phyloP scores from a whole-genome alignment of 2,888 invertebrate genomes.

The Gymnosoma rotundatum region DNA sequence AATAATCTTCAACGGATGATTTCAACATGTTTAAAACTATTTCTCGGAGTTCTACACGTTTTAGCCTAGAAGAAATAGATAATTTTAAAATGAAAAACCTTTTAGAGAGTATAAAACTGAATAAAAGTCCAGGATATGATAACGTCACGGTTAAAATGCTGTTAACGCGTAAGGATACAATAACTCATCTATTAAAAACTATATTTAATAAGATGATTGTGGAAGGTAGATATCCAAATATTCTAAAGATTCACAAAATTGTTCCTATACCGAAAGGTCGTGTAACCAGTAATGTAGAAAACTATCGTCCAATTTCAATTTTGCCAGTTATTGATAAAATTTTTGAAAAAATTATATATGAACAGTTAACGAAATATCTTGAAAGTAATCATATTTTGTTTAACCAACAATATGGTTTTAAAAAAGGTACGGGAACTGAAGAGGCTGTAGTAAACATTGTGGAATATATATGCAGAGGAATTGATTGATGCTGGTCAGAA shows the following conservation, averaged over 20 bases:
- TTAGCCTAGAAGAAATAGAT: neutral
- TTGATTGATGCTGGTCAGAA: constrained; percentile 1
- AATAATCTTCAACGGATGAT: neutral
- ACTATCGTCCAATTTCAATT: constrained; percentile 4
- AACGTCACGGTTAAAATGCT: constrained; percentile 21
- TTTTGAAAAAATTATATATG: constrained; percentile 22
- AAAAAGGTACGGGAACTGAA: constrained; percentile 32
- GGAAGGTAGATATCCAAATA: neutral
- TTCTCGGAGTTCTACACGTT: neutral
- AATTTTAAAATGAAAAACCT: neutral
- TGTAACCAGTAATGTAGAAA: neutral
- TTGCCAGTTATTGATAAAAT: constrained; percentile 23
- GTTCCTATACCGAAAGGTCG: neutral
- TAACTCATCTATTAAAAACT: no score
- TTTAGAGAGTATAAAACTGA: neutral
- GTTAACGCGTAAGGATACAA: neutral
- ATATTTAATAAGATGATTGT: no score
- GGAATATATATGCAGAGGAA: constrained; percentile 2
- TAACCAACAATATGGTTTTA: constrained; percentile 26
- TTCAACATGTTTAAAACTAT: neutral
- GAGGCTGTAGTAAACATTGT: constrained; percentile 28
- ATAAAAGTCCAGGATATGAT: neutral
- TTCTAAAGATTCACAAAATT: neutral
- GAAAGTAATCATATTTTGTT: constrained; percentile 12
- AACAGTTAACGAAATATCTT: constrained; percentile 5